Conservation (phyloP, 2,797 vertebrate species). For the Lindbergichthys nudifrons region DNA sequence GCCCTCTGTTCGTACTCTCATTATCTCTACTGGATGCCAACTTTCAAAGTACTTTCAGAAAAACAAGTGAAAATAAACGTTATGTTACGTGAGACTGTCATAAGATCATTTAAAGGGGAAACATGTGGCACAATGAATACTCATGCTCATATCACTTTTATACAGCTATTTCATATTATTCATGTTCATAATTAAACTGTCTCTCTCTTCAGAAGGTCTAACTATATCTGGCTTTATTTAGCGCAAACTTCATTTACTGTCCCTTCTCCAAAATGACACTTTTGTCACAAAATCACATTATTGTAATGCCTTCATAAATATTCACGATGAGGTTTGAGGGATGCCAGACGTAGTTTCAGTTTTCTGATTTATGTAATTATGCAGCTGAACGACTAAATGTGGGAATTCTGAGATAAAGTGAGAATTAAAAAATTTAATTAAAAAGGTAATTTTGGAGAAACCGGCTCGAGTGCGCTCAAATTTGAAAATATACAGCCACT, state of each 20-base stretch:
- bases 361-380: conserved; percentile 30
- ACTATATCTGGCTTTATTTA: conserved; percentile 13
- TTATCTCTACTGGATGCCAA: no score
- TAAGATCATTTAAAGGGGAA: background rate
- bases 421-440: no score
- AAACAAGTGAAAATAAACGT: no score
- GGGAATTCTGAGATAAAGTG: background rate
- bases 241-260: conserved; percentile 8
- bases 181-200: background rate
- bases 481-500: no score
- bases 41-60: no score
- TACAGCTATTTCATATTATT: conserved; percentile 6
- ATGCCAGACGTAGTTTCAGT: background rate
- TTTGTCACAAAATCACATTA: conserved; percentile 62
- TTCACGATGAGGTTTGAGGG: conserved; percentile 36
- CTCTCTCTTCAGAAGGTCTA: conserved; percentile 11
- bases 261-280: conserved; percentile 43
- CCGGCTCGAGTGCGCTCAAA: no score
- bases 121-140: background rate
- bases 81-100: background rate
- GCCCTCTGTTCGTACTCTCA: no score
- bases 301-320: conserved; percentile 65
- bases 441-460: no score
- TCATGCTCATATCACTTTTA: background rate
- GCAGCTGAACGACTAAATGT: conserved; percentile 1